Base-by-base conservation (phyloP, 2,113 vertebrate genomes). In the Melanostigma gelatinosum region DNA sequence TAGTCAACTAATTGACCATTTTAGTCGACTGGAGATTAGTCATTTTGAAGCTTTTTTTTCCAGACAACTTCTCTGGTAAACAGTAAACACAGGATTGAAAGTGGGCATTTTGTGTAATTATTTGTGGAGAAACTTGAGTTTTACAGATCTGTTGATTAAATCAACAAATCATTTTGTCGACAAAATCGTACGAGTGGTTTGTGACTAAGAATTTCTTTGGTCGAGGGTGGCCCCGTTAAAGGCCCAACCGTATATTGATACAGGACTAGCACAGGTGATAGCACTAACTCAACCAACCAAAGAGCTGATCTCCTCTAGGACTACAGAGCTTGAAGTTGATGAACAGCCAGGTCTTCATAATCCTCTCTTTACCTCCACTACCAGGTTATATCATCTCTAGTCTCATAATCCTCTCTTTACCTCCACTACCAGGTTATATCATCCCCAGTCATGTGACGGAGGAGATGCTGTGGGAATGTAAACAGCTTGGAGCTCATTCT, bases 391-490 rank as follows among this genome's bases (percentile, higher is more conserved):
- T 29, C 78, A 3, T 32, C 32, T 32, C 32, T 32, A 32, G 32
- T 32, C 32, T 32, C 32, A 32, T 3, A 42, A 27, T 71, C 54
- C 68, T 18, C 27, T 78, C 42, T 58, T 64, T 60, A 6, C 38
- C 32, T 66, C 34, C 36, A 13, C 36, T 32, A 77, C 46, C 94
- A 99, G 98, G 98, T 90, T 99, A 98, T 61, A 93, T 99, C 70
- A 97, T 99, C 86, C 97, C 98, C 88, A 99, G 98, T 93, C 98
- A 99, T 8, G 97, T 99, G 89, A 99, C 98, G 2, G 98, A 99
- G 93, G 98, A 99, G 91, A 99, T 99, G 98, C 94, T 99, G 50
- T 99, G 98, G 98, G 98, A 99, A 93, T 98, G 98, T 92, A 99
- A 99, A 91, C 98, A 99, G 93, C 95, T 99, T 36, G 98, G 98